phyloP scores from a whole-genome alignment of 2,888 invertebrate species.

The Cosmopolites sordidus region DNA sequence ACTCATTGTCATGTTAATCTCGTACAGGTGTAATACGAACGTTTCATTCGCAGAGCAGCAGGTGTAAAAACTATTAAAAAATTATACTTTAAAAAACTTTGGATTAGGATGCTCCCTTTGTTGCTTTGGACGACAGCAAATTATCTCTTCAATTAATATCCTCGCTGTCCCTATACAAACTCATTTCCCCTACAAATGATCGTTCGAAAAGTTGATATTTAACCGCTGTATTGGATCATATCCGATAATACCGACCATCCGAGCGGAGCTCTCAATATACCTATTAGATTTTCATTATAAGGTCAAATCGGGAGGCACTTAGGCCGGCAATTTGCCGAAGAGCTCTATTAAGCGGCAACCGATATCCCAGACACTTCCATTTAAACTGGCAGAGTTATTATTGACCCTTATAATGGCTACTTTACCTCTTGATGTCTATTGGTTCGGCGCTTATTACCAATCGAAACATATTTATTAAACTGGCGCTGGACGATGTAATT shows the following conservation, averaged over 20 bases:
- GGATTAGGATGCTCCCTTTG: too few species aligned
- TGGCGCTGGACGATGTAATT: not conserved
- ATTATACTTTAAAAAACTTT: too few species aligned
- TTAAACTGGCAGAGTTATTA: slow-evolving; percentile 21
- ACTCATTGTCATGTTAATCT: too few species aligned
- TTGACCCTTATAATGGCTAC: slow-evolving; percentile 26
- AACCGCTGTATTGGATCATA: not conserved
- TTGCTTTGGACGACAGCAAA: too few species aligned
- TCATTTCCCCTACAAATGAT: too few species aligned
- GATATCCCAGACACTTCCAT: slow-evolving; percentile 17
- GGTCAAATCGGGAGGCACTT: slow-evolving; percentile 10
- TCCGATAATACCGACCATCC: not conserved
- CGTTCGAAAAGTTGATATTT: slow-evolving; percentile 1
- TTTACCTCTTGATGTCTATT: slow-evolving; percentile 21
- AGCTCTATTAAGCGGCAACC: slow-evolving; percentile 18
- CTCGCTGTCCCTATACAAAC: too few species aligned
- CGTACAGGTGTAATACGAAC: too few species aligned
- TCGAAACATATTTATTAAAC: slow-evolving; percentile 1
- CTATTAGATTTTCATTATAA: slow-evolving; percentile 6
- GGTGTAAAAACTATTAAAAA: too few species aligned
- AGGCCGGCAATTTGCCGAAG: slow-evolving; percentile 21
- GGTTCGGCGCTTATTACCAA: slow-evolving; percentile 4
- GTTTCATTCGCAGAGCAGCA: too few species aligned
- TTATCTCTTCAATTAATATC: too few species aligned
- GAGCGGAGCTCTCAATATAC: not conserved